phyloP scores from a whole-genome alignment of 2,113 vertebrate species.

The Stercorarius parasiticus region DNA sequence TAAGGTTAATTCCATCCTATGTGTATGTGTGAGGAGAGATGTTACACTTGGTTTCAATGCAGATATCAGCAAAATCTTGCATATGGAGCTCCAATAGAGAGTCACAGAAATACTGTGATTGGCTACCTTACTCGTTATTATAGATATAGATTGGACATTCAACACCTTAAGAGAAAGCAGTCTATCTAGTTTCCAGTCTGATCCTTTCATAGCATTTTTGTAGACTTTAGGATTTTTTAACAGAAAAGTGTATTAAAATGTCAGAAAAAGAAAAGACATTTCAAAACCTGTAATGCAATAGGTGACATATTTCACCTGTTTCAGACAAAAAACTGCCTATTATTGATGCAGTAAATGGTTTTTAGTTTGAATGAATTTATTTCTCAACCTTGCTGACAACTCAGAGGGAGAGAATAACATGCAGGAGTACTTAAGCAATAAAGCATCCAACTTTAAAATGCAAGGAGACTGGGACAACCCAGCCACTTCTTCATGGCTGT shows the following conservation, averaged over 20 bases:
- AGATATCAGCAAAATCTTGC: neutral
- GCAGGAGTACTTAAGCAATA: neutral
- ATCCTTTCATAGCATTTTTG: neutral
- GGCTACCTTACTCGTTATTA: neutral
- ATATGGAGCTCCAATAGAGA: neutral
- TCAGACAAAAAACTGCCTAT: neutral
- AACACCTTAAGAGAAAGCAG: neutral
- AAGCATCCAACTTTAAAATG: neutral
- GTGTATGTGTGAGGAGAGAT: neutral
- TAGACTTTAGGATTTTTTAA: neutral
- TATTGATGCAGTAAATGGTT: neutral
- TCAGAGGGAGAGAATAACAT: neutral
- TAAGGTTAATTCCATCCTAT: neutral
- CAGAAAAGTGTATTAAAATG: neutral
- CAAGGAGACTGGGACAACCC: neutral
- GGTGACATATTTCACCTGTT: neutral
- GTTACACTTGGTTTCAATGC: neutral
- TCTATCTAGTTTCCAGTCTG: neutral
- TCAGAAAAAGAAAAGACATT: neutral
- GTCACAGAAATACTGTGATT: neutral
- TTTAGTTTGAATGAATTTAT: neutral
- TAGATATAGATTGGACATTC: neutral
- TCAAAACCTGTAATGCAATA: neutral
- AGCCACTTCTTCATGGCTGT: neutral
- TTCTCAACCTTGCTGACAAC: neutral